A percentile compares a stretch with the other conserved stretches of the same genome.
Conservation (phyloP, 2,888 invertebrate genomes). For the Theodoxus fluviatilis region DNA sequence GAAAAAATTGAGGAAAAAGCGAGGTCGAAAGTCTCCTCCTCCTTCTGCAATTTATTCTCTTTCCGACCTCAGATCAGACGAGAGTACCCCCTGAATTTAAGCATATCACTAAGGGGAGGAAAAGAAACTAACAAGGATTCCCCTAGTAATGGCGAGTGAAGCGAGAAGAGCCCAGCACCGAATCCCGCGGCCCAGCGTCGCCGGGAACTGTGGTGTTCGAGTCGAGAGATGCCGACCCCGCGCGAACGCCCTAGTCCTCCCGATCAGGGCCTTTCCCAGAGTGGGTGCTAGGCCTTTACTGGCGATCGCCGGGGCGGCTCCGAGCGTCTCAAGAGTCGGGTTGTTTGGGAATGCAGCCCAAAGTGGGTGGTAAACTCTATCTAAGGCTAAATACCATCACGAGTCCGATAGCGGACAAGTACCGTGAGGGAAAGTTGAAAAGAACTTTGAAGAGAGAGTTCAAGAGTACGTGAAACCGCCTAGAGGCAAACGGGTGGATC, state of each 20-base stretch:
- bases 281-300: conserved; percentile 66
- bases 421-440: conserved; percentile 72
- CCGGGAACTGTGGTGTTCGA: conserved; percentile 71
- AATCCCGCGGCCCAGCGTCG: conserved; percentile 67
- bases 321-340: too few relatives aligned
- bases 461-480: conserved; percentile 71
- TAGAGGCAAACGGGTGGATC: conserved; percentile 64
- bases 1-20: neutral
- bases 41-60: neutral
- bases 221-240: conserved; percentile 49
- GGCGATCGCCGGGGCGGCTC: conserved; percentile 31
- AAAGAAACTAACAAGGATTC: conserved; percentile 75
- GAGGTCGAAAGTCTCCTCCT: neutral
- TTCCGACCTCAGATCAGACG: conserved; percentile 63
- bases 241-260: conserved; percentile 46
- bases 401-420: too few relatives aligned
- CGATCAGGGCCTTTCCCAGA: conserved; percentile 60
- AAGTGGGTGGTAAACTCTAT: too few relatives aligned
- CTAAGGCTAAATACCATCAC: too few relatives aligned
- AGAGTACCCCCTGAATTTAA: conserved; percentile 70
- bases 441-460: conserved; percentile 75
- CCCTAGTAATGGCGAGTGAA: conserved; percentile 74
- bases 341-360: too few relatives aligned
- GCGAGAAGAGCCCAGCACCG: conserved; percentile 73
- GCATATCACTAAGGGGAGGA: conserved; percentile 77